Evolutionary conservation across 2,888 invertebrate species (phyloP).

Genomic region (Synanthedon formicaeformis): DNA sequence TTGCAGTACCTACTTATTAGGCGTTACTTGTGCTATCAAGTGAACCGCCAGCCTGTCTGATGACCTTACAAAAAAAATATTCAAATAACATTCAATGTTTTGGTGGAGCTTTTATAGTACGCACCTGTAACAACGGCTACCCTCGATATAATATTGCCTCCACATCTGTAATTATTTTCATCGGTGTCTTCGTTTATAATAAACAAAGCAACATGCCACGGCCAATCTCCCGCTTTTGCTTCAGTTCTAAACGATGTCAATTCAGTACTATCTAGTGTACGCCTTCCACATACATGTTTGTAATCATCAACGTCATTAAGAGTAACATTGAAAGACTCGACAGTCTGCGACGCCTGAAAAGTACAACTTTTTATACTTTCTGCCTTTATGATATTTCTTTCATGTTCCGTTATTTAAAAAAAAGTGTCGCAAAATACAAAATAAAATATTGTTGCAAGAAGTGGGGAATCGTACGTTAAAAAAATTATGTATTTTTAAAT

Average conservation of each 20-base stretch:
- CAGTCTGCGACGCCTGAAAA: conserved; percentile 29
- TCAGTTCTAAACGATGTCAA: conserved; percentile 39
- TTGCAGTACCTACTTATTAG: no score
- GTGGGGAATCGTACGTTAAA: no score
- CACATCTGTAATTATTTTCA: conserved; percentile 36
- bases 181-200: conserved; percentile 17
- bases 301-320: conserved; percentile 14
- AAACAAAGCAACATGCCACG: conserved; percentile 56
- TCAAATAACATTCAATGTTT: no score
- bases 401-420: neutral
- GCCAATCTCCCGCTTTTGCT: conserved; percentile 52
- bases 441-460: no score
- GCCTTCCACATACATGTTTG: conserved; percentile 43
- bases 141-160: conserved; percentile 51
- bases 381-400: neutral
- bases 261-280: conserved; percentile 41
- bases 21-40: no score
- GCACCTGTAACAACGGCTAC: conserved; percentile 54
- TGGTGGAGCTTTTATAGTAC: neutral
- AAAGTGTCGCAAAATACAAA: neutral
- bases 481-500: no score
- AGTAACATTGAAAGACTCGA: conserved; percentile 29
- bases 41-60: no score
- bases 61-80: no score
- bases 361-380: neutral